Percentiles rank a stretch among this genome's conserved stretches.
phyloP scores from a whole-genome alignment of 2,888 invertebrate genomes.

The Yponomeuta evonymella region DNA sequence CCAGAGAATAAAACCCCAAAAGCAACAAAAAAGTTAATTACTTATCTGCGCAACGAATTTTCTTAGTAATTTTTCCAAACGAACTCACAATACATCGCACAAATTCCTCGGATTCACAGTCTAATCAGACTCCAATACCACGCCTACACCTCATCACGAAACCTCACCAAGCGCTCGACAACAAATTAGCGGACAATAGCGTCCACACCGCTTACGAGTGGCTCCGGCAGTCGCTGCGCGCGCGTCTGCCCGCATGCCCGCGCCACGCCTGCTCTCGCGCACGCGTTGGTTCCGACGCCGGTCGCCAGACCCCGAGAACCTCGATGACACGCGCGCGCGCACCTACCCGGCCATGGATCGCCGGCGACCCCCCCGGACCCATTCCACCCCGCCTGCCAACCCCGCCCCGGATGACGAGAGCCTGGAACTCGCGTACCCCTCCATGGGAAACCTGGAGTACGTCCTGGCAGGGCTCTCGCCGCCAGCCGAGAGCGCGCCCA shows the following conservation, averaged over 20 bases:
- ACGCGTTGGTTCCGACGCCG: constrained; percentile 31
- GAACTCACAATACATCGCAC: too few species aligned
- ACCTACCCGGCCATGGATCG: constrained; percentile 44
- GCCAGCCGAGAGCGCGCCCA: constrained; percentile 87
- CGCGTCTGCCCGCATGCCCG: constrained; percentile 53
- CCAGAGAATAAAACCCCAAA: too few species aligned
- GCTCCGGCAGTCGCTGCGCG: constrained; percentile 22
- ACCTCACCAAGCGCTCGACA: background rate
- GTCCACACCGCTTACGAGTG: constrained; percentile 40
- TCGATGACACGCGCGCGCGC: constrained; percentile 38
- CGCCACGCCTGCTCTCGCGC: constrained; percentile 54
- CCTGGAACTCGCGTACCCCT: constrained; percentile 81
- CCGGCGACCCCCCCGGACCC: constrained; percentile 44
- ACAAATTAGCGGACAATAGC: constrained; percentile 38
- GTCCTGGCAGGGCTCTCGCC: constrained; percentile 88
- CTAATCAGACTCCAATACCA: too few species aligned
- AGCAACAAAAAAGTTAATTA: too few species aligned
- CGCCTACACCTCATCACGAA: background rate
- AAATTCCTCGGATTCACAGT: too few species aligned
- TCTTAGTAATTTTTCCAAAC: too few species aligned
- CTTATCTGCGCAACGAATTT: too few species aligned
- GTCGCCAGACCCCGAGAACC: constrained; percentile 44
- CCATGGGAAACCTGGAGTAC: constrained; percentile 82
- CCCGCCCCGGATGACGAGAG: constrained; percentile 56
- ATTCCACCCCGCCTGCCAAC: constrained; percentile 36